Evolutionary conservation across 2,113 vertebrate species (phyloP), one percentile per base, ranked within the genome.

Genomic region (Sminthopsis crassicaudata): DNA sequence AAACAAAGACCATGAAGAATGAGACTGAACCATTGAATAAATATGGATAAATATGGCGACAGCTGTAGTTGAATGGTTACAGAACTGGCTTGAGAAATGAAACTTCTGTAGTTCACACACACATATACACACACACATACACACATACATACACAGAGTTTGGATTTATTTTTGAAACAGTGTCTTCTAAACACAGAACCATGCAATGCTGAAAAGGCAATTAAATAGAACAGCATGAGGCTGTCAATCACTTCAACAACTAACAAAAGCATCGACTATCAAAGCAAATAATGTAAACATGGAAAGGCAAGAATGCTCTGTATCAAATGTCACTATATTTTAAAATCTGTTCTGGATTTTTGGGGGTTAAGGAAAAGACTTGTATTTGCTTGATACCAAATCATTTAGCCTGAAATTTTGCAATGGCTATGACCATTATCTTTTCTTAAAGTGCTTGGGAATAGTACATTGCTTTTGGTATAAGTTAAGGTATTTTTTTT

Each of bases 221-320:
- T 98, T 98, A 99, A 98, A 98, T 97, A 98, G 97, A 98, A 97
- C 98, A 99, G 98, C 98, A 98, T 99, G 98, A 98, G 97, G 97
- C 96, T 98, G 98, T 98, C 99, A 98, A 97, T 99, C 98, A 98
- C 95, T 96, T 97, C 95, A 98, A 96, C 97, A 97, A 98, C 96
- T 98, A 98, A 99, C 97, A 99, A 98, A 98, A 98, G 96, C 97
- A 97, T 96, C 94, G 96, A 98, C 97, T 98, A 99, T 98, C 98
- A 98, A 99, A 99, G 98, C 97, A 98, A 98, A 97, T 97, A 98
- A 97, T 98, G 97, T 97, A 98, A 98, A 97, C 97, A 97, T 16
- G 52, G 24, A 97, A 97, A 93, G 96, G 97, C 97, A 97, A 97
- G 93, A 97, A 97, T 84, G 94, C 92, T 98, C 92, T 97, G 97